Conservation (phyloP, 2,113 vertebrate genomes). For the Amblyornis subalaris region DNA sequence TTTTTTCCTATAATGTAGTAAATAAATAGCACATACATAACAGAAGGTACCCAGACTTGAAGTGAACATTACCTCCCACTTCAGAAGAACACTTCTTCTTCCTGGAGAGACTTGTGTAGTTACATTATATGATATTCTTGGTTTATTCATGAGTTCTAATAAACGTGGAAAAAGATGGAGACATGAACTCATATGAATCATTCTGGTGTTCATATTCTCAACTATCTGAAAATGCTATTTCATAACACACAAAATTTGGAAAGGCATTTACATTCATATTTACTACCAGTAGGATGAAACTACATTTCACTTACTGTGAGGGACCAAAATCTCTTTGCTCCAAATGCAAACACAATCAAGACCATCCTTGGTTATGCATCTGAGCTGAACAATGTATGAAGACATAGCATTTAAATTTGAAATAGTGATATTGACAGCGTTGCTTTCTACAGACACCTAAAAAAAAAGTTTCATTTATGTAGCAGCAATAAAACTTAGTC, state of each 20-base stretch:
- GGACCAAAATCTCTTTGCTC: slow-evolving; percentile 47
- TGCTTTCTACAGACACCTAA: slow-evolving; percentile 29
- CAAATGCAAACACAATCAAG: slow-evolving; percentile 42
- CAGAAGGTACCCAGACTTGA: not conserved
- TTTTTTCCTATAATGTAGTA: not conserved
- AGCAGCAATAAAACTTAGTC: not conserved
- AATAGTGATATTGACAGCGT: slow-evolving; percentile 17
- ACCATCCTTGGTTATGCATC: not conserved
- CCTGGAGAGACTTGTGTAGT: slow-evolving; percentile 34
- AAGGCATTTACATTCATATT: not conserved
- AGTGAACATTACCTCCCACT: slow-evolving; percentile 49
- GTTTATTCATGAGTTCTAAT: slow-evolving; percentile 36
- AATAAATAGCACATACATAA: not conserved
- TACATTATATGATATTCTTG: slow-evolving; percentile 33
- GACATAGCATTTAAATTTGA: slow-evolving; percentile 4
- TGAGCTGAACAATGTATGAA: slow-evolving; percentile 46
- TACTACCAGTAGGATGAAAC: not conserved
- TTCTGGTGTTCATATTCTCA: not conserved
- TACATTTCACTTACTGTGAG: slow-evolving; percentile 55
- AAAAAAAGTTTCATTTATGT: not conserved
- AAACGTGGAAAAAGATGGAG: not conserved
- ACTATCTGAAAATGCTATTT: not conserved
- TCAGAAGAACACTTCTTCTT: slow-evolving; percentile 37
- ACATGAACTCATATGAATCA: not conserved
- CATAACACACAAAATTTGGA: not conserved